These are phyloP conservation scores for Thalassophryne amazonica DNA, from an alignment of 2,797 vertebrate species.

Conservation along the genomic window DNA sequence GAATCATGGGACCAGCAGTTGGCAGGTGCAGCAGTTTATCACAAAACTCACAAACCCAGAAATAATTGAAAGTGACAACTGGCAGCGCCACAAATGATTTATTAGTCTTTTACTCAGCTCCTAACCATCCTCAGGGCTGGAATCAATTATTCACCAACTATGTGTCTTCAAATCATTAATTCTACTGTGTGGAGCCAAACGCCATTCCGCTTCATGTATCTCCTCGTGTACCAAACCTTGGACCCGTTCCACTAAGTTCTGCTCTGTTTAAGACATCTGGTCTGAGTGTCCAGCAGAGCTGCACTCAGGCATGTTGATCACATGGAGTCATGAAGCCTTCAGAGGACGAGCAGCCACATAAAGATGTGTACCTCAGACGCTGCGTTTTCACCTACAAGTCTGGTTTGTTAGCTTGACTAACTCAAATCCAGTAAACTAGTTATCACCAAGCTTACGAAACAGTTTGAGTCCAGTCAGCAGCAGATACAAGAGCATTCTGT, in stretches of 20 bases:
- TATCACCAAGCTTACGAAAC: too few relatives aligned
- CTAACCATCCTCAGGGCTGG: conserved; percentile 96
- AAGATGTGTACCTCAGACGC: conserved; percentile 20
- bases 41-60: conserved; percentile 96
- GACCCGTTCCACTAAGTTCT: conserved; percentile 58
- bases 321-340: not conserved
- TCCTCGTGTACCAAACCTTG: conserved; percentile 78
- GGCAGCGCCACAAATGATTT: conserved; percentile 99
- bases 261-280: conserved; percentile 45
- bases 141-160: conserved; percentile 99
- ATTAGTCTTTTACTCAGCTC: conserved; percentile 99
- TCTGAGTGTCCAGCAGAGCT: conserved; percentile 31
- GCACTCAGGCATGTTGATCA: not conserved
- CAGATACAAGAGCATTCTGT: too few relatives aligned
- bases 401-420: too few relatives aligned
- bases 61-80: conserved; percentile 99
- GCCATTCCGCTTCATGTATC: conserved; percentile 85
- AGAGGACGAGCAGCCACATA: not conserved
- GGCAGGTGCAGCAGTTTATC: conserved; percentile 98
- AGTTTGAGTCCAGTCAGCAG: too few relatives aligned
- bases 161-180: conserved; percentile 99
- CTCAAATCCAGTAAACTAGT: too few relatives aligned
- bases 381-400: too few relatives aligned
- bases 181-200: conserved; percentile 92
- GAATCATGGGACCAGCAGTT: conserved; percentile 82